phyloP scores from a whole-genome alignment of 2,113 vertebrate genomes.

The Neodontobutis hainanensis region DNA sequence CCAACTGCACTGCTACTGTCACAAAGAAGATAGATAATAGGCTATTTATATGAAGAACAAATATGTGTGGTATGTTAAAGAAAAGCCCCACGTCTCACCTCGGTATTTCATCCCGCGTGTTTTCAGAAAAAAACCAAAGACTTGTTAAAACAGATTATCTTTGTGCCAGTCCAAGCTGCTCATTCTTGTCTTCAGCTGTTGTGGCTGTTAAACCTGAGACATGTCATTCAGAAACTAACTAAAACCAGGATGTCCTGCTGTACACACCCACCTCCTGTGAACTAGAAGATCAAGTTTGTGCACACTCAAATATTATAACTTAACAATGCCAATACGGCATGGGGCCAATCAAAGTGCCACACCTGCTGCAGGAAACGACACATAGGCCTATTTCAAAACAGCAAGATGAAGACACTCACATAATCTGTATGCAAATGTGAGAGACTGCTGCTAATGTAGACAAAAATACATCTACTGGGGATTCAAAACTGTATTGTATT shows the following conservation, averaged over 20 bases:
- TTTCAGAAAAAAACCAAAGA: neutral
- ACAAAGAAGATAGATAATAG: neutral
- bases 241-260: conserved; percentile 39
- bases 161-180: neutral
- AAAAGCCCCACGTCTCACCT: conserved; percentile 65
- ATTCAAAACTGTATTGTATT: too few relatives aligned
- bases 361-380: neutral
- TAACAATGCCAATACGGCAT: neutral
- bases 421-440: neutral
- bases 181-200: neutral
- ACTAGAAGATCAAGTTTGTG: conserved; percentile 42
- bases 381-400: neutral
- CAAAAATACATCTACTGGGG: neutral
- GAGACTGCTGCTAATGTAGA: neutral
- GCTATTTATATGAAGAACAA: neutral
- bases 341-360: neutral
- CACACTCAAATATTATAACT: conserved; percentile 2
- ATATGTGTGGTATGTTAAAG: neutral
- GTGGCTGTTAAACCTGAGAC: neutral
- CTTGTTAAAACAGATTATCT: neutral
- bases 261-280: conserved; percentile 14
- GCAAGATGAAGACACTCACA: too few relatives aligned
- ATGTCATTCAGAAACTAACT: neutral
- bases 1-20: conserved; percentile 31
- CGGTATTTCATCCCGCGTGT: conserved; percentile 35